These are phyloP conservation scores for Ciona savignyi DNA, from an alignment of 23 tunicate species.

Conservation along the genomic window DNA sequence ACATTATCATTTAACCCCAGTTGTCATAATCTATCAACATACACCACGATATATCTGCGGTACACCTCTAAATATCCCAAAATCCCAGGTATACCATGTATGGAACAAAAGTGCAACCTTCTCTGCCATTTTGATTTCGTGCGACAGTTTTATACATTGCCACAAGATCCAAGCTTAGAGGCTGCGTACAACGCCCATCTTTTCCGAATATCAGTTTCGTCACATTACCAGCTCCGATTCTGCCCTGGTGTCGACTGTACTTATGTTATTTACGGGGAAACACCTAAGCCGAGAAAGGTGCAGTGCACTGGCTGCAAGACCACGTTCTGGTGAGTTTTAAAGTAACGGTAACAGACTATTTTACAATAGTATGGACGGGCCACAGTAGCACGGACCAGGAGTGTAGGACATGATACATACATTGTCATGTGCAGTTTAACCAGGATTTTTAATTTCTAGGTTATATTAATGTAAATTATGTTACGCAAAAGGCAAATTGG, in stretches of 20 bases:
- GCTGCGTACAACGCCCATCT: constrained; percentile 1
- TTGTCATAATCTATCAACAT: too few species aligned
- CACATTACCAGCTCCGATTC: constrained; percentile 77
- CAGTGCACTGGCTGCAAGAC: constrained; percentile 38
- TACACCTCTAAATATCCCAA: too few species aligned
- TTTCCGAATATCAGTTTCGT: constrained; percentile 33
- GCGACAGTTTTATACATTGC: constrained; percentile 13
- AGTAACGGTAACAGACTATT: too few species aligned
- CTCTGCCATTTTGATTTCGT: constrained; percentile 60
- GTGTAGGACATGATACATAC: too few species aligned
- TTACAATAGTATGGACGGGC: too few species aligned
- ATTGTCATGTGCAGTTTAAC: too few species aligned
- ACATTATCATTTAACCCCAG: too few species aligned
- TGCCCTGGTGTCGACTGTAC: constrained; percentile 90
- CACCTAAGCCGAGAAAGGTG: constrained; percentile 70
- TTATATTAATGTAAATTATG: too few species aligned
- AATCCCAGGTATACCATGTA: constrained; percentile 53
- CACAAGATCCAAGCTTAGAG: not conserved
- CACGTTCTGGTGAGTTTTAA: constrained; percentile 39
- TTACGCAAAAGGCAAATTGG: too few species aligned
- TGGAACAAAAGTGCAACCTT: constrained; percentile 57
- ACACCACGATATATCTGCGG: too few species aligned
- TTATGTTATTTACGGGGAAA: constrained; percentile 36
- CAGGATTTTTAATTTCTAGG: too few species aligned
- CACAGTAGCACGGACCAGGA: too few species aligned